phyloP scores from a whole-genome alignment of 2,888 invertebrate genomes.

The Galerucella nymphaeae region DNA sequence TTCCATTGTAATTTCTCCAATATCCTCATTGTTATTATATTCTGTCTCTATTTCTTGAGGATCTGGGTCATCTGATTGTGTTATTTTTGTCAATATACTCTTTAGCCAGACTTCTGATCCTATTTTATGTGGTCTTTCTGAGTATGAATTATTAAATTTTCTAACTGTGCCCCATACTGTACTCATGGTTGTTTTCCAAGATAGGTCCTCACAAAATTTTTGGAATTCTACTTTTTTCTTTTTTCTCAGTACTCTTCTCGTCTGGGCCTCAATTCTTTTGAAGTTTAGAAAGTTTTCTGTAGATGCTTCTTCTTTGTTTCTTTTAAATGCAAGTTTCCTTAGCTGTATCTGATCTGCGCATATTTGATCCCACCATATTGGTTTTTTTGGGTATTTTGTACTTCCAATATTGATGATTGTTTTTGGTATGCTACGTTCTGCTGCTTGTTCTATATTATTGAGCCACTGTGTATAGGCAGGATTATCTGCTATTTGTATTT shows the following conservation, averaged over 20 bases:
- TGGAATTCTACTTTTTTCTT: slow-evolving; percentile 6
- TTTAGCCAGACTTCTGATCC: slow-evolving; percentile 2
- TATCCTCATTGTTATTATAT: not conserved
- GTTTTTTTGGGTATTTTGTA: too few relatives aligned
- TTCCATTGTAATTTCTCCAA: slow-evolving; percentile 4
- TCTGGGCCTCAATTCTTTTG: not conserved
- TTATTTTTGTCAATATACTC: not conserved
- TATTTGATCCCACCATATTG: slow-evolving; percentile 5
- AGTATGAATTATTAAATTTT: not conserved
- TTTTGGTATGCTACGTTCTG: too few relatives aligned
- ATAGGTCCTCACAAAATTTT: not conserved
- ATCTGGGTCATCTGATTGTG: not conserved
- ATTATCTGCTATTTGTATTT: too few relatives aligned
- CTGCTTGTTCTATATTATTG: too few relatives aligned
- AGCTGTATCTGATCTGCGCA: not conserved
- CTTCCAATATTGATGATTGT: too few relatives aligned
- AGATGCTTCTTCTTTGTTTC: not conserved
- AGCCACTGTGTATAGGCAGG: too few relatives aligned
- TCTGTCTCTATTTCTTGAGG: not conserved
- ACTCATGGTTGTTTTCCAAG: not conserved
- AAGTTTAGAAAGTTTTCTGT: not conserved
- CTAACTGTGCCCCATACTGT: not conserved
- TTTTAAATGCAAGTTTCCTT: not conserved
- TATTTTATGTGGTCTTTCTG: not conserved
- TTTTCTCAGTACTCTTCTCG: not conserved